Base-by-base conservation (phyloP, 2,113 vertebrate species). In the Globicephala melas region DNA sequence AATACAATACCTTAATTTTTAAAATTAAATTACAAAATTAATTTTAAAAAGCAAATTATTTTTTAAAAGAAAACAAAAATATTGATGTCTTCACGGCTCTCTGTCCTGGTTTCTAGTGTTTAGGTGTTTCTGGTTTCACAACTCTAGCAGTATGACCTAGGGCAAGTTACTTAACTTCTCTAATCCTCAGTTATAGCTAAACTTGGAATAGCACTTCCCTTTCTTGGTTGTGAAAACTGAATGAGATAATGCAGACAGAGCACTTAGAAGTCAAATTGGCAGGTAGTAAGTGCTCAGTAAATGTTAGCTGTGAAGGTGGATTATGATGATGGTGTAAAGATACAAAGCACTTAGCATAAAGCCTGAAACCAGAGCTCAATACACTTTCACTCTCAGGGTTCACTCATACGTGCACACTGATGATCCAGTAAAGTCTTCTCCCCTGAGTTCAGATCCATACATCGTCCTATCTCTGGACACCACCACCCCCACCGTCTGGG, bases 131-230 rank as follows among this genome's bases (percentile, higher is more conserved):
- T 79, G 41, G 36, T 58, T 68, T 85, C 31, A 77, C 36, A 41
- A 63, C n/a, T 76, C 76, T 25, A 82, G 55, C 89, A 44, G 31
- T 18, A 36, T 36, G 60, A 89, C 60, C 33, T 41, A 47, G 25
- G 60, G 20, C 67, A 68, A 91, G 13, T 68, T 74, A 79, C 71
- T 81, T 86, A 68, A 76, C 82, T 86, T 91, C 41, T 70, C 55
- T 73, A 87, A 47, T 86, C n/a, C 53, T 91, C 79, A 77, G 50
- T 94, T 91, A 82, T n/a, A 85, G 79, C 21, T 85, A 80, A 89
- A 85, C 71, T 50, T 68, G 60, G 28, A 67, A 68, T 14, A 8
- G 33, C 84, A 38, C 38, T 82, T 93, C 73, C n/a, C 65, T 60
- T 87, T 95, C 67, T 95, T 90, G 60, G n/a, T 68, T 67, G 71